These are phyloP conservation scores for Tetranychus piercei DNA, from an alignment of 2,888 invertebrate genomes.

Conservation along the genomic window DNA sequence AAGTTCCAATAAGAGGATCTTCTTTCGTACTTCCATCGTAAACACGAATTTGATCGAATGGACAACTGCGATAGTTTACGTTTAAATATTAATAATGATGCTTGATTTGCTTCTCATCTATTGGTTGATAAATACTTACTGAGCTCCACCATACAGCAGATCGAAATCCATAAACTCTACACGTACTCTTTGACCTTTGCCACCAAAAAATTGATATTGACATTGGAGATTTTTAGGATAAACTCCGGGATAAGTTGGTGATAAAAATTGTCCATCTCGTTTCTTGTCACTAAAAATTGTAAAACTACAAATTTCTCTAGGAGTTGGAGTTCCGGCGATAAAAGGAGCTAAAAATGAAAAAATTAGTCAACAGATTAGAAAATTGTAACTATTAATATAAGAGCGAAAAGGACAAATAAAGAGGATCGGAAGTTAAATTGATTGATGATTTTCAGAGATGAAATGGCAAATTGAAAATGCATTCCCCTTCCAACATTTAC, in stretches of 20 bases:
- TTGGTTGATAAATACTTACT: conserved; percentile 47
- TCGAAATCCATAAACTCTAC: conserved; percentile 95
- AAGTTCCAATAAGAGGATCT: conserved; percentile 78
- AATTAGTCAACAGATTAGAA: not conserved
- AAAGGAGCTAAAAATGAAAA: conserved; percentile 17
- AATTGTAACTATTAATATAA: not conserved
- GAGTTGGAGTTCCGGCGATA: conserved; percentile 52
- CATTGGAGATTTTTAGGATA: conserved; percentile 92
- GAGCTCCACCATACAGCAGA: conserved; percentile 91
- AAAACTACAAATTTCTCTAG: conserved; percentile 61
- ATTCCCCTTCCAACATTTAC: no score
- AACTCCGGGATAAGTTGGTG: conserved; percentile 95
- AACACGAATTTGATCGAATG: conserved; percentile 91
- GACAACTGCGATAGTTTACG: conserved; percentile 55
- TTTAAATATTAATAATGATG: not conserved
- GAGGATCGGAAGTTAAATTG: no score
- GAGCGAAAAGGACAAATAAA: conserved; percentile 3
- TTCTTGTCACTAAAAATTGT: conserved; percentile 51
- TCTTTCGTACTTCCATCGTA: conserved; percentile 80
- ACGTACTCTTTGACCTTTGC: conserved; percentile 70
- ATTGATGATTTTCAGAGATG: no score
- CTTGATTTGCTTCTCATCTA: not conserved
- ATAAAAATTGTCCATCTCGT: conserved; percentile 67
- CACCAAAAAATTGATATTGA: conserved; percentile 74
- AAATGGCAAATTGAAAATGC: no score